Base-by-base conservation (phyloP, 37 sponge, comb jelly and placozoan genomes). In the Ianthella basta region DNA sequence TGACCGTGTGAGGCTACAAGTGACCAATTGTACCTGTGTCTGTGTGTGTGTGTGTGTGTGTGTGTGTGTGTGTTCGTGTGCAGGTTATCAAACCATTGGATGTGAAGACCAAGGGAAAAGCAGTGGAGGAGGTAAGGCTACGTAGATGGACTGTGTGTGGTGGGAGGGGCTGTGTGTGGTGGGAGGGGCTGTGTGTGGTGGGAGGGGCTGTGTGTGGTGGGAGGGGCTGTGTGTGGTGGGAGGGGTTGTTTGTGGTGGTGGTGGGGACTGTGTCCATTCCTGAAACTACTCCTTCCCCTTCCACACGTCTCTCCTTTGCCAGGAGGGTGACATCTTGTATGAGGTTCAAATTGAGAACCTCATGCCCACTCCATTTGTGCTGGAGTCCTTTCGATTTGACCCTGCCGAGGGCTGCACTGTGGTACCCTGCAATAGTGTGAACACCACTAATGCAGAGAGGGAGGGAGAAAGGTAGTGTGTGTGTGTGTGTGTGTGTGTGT, bases 21-120 rank as follows among this genome's bases (percentile, higher is more conserved):
- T 54, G 33, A 29, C 23, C 13, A 4, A 8, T 3, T 44, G 50
- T 44, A 10, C 50, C 3, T 8, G 50, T 44, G 50, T 10, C 50
- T 10, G 6, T 23, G 57, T 55, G 60, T 55, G 4, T 55, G 25
- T 24, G 33, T n/a, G n/a, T 8, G 50, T 44, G 50, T 10, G 6
- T 10, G 6, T 23, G 57, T 55, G 60, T 55, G 4, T 55, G 25
- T 24, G 33, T n/a, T 55, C 23, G 30, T 70, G 24, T n/a, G 5
- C 79, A 93, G 91, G 95, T 96, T 1, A 25, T 87, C 59, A 96
- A 96, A 65, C 97, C 97, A 15, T 84, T 96, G 34, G 97, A 96
- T 72, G 95, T 96, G 68, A 91, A 94, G 82, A 96, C 97, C 39
- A 96, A 91, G 86, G 88, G 91, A 77, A 34, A 54, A 56, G 85